Conservation (phyloP, 2,797 vertebrate species). For the Anguilla marmorata region DNA sequence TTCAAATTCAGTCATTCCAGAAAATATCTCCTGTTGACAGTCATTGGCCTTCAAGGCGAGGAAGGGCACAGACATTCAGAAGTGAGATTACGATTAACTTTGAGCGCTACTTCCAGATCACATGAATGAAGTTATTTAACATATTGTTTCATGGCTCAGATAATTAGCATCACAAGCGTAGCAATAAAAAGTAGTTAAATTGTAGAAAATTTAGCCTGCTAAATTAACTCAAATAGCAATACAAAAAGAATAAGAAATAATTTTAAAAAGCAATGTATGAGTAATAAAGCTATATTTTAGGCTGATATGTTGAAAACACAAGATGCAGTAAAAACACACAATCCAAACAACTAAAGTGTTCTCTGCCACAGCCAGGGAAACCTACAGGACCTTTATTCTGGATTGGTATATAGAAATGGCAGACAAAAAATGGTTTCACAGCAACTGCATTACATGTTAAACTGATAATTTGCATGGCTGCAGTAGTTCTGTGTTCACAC, state of each 20-base stretch:
- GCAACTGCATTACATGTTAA: no score
- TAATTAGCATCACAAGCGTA: neutral
- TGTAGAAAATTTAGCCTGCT: neutral
- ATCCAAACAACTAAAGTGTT: no score
- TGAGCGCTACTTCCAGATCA: neutral
- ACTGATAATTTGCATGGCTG: no score
- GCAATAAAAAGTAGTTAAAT: neutral
- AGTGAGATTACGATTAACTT: neutral
- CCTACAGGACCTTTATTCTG: no score
- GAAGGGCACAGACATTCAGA: neutral
- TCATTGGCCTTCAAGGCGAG: neutral
- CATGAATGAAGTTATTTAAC: neutral
- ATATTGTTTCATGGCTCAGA: neutral
- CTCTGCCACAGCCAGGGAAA: no score
- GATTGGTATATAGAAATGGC: no score
- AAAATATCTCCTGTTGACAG: constrained; percentile 14
- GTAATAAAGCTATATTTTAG: no score
- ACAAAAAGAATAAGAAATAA: neutral
- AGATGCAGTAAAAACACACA: no score
- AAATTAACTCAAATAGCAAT: neutral
- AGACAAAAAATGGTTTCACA: no score
- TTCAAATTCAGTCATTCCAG: neutral
- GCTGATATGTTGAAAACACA: no score
- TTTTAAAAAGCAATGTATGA: no score
- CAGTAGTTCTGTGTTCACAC: neutral